Evolutionary conservation across 2,113 vertebrate species (phyloP).

Genomic region (Bungarus multicinctus): DNA sequence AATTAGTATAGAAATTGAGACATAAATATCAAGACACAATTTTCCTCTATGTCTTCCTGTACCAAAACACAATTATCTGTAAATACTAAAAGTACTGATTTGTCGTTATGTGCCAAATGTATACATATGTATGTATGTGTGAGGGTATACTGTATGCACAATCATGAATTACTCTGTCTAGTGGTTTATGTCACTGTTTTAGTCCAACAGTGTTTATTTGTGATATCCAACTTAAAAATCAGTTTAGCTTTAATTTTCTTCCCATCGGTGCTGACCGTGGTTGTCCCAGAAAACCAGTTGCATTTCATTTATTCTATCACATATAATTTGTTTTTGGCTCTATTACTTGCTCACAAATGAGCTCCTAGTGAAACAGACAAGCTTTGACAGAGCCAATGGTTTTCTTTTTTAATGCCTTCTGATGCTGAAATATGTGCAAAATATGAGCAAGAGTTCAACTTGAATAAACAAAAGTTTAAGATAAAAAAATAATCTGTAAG

Average conservation of each 20-base stretch:
- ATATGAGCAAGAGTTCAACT: not conserved
- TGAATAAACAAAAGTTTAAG: not conserved
- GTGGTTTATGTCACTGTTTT: not conserved
- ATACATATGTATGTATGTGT: not conserved
- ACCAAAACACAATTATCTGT: not conserved
- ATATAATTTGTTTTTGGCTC: not conserved
- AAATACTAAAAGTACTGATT: not conserved
- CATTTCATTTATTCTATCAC: not conserved
- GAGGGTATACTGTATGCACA: not conserved
- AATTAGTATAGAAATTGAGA: not conserved
- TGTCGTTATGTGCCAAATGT: not conserved
- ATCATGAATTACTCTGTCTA: not conserved
- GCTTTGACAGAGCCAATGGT: not conserved
- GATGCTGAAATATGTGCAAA: not conserved
- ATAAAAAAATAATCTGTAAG: not conserved
- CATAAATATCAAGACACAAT: not conserved
- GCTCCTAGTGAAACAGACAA: not conserved
- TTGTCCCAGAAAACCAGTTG: not conserved
- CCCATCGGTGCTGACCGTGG: not conserved
- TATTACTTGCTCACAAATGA: not conserved
- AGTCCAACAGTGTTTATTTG: not conserved
- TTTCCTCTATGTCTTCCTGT: not conserved
- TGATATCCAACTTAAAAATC: not conserved
- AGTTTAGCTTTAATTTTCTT: not conserved
- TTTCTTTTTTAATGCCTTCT: not conserved